Evolutionary conservation across 2,888 invertebrate species (phyloP).

Genomic region (Anoplius nigerrimus): DNA sequence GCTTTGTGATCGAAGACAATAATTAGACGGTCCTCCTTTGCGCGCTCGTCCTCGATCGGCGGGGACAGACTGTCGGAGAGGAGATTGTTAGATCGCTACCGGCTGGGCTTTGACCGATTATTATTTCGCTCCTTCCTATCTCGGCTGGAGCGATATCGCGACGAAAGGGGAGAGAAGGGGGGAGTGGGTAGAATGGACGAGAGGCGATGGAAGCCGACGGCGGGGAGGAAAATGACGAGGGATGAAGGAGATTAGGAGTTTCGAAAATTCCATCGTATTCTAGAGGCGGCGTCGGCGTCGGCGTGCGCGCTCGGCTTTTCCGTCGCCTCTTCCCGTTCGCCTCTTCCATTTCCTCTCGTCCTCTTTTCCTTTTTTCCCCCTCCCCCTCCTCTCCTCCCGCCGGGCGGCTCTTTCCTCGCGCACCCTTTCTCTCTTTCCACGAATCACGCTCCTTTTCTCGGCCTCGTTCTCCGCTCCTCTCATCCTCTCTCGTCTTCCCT

Average conservation of each 20-base stretch:
- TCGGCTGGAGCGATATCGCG: not conserved
- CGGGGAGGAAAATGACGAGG: constrained; percentile 22
- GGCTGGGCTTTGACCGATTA: not conserved
- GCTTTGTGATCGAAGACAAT: too few relatives aligned
- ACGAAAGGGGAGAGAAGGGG: constrained; percentile 7
- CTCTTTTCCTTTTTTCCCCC: constrained; percentile 24
- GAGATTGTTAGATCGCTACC: not conserved
- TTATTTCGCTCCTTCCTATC: not conserved
- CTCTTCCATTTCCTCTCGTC: constrained; percentile 51
- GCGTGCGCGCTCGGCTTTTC: constrained; percentile 43
- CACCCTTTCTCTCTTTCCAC: constrained; percentile 33
- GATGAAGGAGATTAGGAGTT: constrained; percentile 31
- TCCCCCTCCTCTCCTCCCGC: constrained; percentile 11
- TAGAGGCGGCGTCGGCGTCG: too few relatives aligned
- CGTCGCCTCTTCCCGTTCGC: constrained; percentile 40
- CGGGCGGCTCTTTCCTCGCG: constrained; percentile 25
- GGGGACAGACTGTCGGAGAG: too few relatives aligned
- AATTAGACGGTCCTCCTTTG: too few relatives aligned
- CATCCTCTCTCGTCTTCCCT: constrained; percentile 25
- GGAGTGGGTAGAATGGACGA: too few relatives aligned
- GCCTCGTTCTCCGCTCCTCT: constrained; percentile 7
- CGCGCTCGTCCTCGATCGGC: too few relatives aligned
- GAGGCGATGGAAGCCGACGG: constrained; percentile 17
- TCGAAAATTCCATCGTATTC: constrained; percentile 46
- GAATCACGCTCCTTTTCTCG: constrained; percentile 27